Base-by-base conservation (phyloP, 2,888 invertebrate species). In the Caenorhabditis sulstoni region DNA sequence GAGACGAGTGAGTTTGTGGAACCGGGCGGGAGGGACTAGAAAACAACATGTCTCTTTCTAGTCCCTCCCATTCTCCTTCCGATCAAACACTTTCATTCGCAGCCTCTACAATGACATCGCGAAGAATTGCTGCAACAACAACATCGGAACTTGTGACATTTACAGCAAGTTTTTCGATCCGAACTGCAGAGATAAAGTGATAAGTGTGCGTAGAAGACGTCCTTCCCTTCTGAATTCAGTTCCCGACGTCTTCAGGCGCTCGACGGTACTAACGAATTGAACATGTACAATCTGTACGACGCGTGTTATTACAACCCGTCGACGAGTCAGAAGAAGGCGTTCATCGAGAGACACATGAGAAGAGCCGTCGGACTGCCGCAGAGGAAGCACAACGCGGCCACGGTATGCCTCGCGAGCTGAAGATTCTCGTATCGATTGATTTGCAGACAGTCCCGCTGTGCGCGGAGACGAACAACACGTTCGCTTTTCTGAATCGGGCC, bases 211-310 rank as follows among this genome's bases (percentile, higher is more conserved):
- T 55, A 14, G 12, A 44, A 41, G 20, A 44, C 9, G 52, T 7
- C 22, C 1, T 23, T 2, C 1, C 8, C 29, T 52, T 52, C 11
- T 7, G 18, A 55, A 20, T 12, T 11, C 35, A n/a, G 7, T 16
- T 9, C 29, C 4, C n/a, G 11, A 62, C 37, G 22, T 1, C 49
- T 71, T 49, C 39, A 81, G 81, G 66, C 76, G 2, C 74, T 85
- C 4, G 80, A 80, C 49, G 81, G 71, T 8, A 81, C 85, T 0
- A 74, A 82, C 41, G 82, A 83, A 29, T 57, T 86, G 61, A 84
- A 85, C 50, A 83, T 83, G 45, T 85, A 85, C 68, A 85, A 85
- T 62, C 66, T 85, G 29, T 85, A 85, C 65, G 58, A 76, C 39
- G 75, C 68, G 8, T 85, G 85, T 44, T 86, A 86, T 47, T 71